Evolutionary conservation across 2,113 vertebrate genomes (phyloP).

Genomic region (Brachypodius melanocephalos): DNA sequence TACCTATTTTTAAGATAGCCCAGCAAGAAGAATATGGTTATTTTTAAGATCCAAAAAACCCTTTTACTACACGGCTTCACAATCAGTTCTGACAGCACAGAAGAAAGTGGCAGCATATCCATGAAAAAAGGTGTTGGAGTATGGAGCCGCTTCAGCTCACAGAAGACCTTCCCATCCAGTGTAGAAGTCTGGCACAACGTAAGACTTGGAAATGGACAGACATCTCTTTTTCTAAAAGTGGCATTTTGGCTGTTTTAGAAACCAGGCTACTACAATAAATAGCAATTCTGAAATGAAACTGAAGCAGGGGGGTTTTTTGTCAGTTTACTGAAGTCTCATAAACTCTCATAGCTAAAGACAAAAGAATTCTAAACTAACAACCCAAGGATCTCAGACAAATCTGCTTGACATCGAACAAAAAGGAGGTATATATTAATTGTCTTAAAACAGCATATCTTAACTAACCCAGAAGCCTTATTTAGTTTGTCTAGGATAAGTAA

Average conservation of each 20-base stretch:
- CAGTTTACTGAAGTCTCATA: background rate
- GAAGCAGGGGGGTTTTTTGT: background rate
- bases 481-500: background rate
- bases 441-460: background rate
- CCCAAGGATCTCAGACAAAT: background rate
- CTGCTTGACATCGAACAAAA: background rate
- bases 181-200: background rate
- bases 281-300: background rate
- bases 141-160: accelerated
- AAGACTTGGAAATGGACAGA: background rate
- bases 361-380: background rate
- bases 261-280: background rate
- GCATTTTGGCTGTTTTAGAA: background rate
- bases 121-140: background rate
- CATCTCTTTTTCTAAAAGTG: background rate
- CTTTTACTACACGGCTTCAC: background rate
- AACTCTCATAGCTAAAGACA: background rate
- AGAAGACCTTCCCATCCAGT: background rate
- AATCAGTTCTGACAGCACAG: background rate
- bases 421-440: background rate
- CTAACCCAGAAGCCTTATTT: background rate
- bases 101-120: background rate
- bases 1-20: background rate
- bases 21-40: background rate
- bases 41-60: background rate